These are phyloP conservation scores for Periphyllus acericola DNA, from an alignment of 2,888 invertebrate genomes.

Conservation along the genomic window DNA sequence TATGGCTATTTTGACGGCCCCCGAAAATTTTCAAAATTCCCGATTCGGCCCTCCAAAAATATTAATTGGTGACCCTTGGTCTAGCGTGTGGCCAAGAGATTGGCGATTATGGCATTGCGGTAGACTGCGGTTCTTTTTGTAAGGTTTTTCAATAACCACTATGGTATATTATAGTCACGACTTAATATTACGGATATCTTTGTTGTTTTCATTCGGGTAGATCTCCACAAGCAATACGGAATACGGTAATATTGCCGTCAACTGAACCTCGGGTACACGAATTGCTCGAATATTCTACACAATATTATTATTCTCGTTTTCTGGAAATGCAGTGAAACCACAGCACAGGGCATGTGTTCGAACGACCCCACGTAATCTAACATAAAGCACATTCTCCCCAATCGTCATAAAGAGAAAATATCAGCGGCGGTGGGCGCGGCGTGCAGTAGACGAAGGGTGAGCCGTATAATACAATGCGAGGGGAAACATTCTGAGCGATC, in stretches of 20 bases:
- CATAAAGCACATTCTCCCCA: constrained; percentile 41
- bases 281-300: not conserved
- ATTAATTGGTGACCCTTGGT: too few species aligned
- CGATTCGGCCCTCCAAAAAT: too few species aligned
- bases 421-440: not conserved
- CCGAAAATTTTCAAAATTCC: too few species aligned
- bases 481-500: not conserved
- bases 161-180: too few species aligned
- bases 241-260: not conserved
- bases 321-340: not conserved
- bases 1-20: too few species aligned
- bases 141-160: too few species aligned
- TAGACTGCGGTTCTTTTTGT: too few species aligned
- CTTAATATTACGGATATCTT: too few species aligned
- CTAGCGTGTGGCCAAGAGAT: too few species aligned
- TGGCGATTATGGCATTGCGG: too few species aligned
- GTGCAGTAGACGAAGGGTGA: constrained; percentile 26
- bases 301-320: not conserved
- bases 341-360: constrained; percentile 1
- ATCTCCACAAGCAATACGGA: too few species aligned
- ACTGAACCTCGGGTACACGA: not conserved
- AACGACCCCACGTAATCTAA: constrained; percentile 5
- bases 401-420: constrained; percentile 28
- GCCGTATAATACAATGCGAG: not conserved
- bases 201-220: too few species aligned